Base-by-base conservation (phyloP, 2,888 invertebrate genomes). In the Octodonta nipae region DNA sequence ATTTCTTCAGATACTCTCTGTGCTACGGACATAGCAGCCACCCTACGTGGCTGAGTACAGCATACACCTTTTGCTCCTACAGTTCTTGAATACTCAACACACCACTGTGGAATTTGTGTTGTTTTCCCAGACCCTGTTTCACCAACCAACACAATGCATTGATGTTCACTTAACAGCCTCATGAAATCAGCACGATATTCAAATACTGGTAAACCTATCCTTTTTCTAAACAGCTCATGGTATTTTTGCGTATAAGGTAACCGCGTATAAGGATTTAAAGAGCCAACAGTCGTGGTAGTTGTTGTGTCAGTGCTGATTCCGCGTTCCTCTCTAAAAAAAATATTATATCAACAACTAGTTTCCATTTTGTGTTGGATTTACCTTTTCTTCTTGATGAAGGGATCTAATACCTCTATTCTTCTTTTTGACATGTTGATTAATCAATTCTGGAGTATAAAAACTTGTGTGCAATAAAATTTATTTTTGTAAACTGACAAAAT, bases 41-140 rank as follows among this genome's bases (percentile, higher is more conserved):
- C 98, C 67, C 98, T 67, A 45, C 96, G 74, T 0, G 91, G 95
- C 58, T 93, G 93, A 0, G 98, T 98, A 60, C 96, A 98, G 4
- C 93, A 91, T 0, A 96, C 95, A 3, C 76, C 82, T 55, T 80
- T 81, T 43, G 67, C 69, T 1, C 79, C 78, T 33, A 70, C 61
- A 1, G 71, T 63, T 16, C 70, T 57, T 0, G 83, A 75, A 60
- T 75, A 81, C 45, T 84, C 82, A 0, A 83, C 81, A 54, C 84
- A 84, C 88, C 91, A 92, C 64, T 91, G 98, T 1, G 98, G 98
- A 51, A 98, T 98, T 66, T 95, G 98, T 7, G 98, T 98, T 0
- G 98, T 98, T 67, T 99, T 99, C 1, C 98, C 98, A 2, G 93
- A 95, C n/a, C 98, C 98, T 0, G 95, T 98, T 60, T 99, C 98